phyloP scores from a whole-genome alignment of 2,797 vertebrate genomes.

The Rhynchotus rufescens region DNA sequence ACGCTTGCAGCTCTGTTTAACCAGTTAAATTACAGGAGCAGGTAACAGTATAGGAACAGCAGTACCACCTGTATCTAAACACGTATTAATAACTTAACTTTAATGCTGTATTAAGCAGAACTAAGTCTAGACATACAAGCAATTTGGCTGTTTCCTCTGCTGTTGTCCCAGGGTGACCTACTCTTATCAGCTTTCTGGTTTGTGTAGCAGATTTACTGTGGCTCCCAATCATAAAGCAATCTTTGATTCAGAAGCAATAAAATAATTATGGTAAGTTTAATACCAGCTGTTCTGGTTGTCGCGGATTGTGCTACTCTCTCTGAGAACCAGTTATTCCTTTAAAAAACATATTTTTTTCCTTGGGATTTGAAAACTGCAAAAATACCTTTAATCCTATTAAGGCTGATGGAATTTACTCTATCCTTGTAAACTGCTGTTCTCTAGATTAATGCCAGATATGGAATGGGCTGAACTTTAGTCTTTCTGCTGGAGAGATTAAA shows the following conservation, averaged over 20 bases:
- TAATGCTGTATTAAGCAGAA: not conserved
- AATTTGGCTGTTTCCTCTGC: not conserved
- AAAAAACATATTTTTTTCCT: not conserved
- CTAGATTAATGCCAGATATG: not conserved
- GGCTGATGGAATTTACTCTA: conserved; percentile 4
- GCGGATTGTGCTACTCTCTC: not conserved
- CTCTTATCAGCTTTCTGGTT: not conserved
- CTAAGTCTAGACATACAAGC: not conserved
- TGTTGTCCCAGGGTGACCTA: conserved; percentile 15
- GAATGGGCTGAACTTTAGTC: conserved; percentile 16
- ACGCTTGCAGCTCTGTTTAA: not conserved
- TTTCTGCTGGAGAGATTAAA: not conserved
- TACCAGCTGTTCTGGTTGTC: not conserved
- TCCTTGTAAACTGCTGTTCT: conserved; percentile 25
- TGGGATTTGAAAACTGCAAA: not conserved
- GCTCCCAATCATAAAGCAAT: not conserved
- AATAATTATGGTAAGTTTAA: not conserved
- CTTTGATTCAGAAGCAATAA: not conserved
- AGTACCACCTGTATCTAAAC: not conserved
- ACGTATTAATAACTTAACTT: not conserved
- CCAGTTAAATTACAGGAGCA: not conserved
- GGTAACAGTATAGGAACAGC: not conserved
- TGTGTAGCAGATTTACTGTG: not conserved
- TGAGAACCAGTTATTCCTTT: conserved; percentile 1
- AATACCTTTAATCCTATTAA: conserved; percentile 52